Evolutionary conservation across 2,888 invertebrate genomes (phyloP).

Genomic region (Minunthozetes semirufus): DNA sequence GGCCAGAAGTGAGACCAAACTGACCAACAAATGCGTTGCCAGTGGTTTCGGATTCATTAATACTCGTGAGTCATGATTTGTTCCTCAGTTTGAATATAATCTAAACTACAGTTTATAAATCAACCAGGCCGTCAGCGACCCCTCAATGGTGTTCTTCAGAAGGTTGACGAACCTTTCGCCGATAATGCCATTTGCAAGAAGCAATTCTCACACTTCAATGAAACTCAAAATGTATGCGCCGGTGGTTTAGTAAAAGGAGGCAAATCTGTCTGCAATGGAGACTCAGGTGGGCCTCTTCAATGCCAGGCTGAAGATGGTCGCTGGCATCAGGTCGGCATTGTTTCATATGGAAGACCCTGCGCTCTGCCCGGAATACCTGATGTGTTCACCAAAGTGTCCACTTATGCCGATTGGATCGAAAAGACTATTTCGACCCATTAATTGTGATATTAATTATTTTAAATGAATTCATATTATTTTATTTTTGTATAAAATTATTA

Average conservation of each 20-base stretch:
- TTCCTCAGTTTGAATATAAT: no score
- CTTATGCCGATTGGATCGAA: conserved; percentile 29
- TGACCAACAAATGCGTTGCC: conserved; percentile 6
- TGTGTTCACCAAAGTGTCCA: conserved; percentile 14
- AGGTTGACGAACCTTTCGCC: background rate
- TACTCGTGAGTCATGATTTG: background rate
- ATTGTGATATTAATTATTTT: background rate
- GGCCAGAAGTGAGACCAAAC: background rate
- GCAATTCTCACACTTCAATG: background rate
- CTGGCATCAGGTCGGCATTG: conserved; percentile 31
- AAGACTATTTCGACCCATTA: background rate
- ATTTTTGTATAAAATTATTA: background rate
- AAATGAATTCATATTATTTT: background rate
- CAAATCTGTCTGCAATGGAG: conserved; percentile 43
- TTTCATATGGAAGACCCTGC: conserved; percentile 30
- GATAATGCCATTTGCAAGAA: background rate
- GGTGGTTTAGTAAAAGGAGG: background rate
- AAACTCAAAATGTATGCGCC: conserved; percentile 10
- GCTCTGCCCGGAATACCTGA: conserved; percentile 8
- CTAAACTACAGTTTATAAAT: no score
- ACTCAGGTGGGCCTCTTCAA: conserved; percentile 29
- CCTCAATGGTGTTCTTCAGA: background rate
- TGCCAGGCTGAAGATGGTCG: background rate
- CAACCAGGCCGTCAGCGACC: no score
- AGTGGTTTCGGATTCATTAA: conserved; percentile 27